phyloP scores from a whole-genome alignment of 2,888 invertebrate species.

The Callosobruchus maculatus region DNA sequence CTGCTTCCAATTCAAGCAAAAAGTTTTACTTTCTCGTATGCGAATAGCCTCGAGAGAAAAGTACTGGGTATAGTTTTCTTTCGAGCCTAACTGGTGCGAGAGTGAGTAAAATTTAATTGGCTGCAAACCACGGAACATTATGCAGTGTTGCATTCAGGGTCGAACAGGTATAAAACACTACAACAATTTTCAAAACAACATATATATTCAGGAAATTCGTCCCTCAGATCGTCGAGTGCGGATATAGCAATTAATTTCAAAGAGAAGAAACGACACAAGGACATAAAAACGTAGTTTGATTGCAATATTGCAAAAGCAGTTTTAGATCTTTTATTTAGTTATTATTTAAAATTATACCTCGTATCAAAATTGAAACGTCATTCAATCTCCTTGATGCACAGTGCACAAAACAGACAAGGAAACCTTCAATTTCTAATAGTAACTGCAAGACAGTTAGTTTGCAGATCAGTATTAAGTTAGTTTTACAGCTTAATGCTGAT shows the following conservation, averaged over 20 bases:
- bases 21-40: background rate
- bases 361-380: background rate
- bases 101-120: background rate
- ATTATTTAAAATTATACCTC: background rate
- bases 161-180: slow-evolving; percentile 7
- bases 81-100: background rate
- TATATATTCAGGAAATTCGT: background rate
- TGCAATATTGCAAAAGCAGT: background rate
- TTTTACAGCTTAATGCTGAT: no score
- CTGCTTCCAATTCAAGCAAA: no score
- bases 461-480: no score
- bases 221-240: background rate
- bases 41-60: background rate
- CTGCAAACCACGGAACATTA: background rate
- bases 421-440: no score
- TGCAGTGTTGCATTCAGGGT: slow-evolving; percentile 7
- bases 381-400: no score
- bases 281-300: background rate
- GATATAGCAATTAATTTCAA: background rate
- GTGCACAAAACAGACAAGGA: no score
- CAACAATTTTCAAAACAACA: background rate
- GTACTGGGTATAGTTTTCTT: background rate
- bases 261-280: background rate
- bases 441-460: no score
- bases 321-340: background rate